Conservation (phyloP, 2,797 vertebrate genomes). For the Sebastes cheni region DNA sequence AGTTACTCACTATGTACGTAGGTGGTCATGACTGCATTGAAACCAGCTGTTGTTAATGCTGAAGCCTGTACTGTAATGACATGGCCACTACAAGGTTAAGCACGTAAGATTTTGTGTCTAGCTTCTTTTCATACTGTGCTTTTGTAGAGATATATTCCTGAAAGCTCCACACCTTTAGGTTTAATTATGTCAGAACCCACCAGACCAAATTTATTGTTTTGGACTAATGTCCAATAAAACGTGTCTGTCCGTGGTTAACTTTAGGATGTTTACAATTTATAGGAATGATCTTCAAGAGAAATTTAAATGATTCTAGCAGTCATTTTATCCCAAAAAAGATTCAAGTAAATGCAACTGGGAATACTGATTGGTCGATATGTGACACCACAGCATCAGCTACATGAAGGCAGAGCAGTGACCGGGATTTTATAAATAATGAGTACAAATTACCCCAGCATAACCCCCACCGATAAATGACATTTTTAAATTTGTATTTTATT, state of each 20-base stretch:
- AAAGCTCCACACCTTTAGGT: neutral
- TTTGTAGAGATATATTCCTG: neutral
- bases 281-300: neutral
- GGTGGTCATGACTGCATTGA: slow-evolving; percentile 39
- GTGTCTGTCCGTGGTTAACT: neutral
- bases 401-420: neutral
- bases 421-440: neutral
- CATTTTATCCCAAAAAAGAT: neutral
- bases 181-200: neutral
- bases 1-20: slow-evolving; percentile 12
- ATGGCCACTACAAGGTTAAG: neutral
- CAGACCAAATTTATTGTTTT: neutral
- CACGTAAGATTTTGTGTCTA: neutral
- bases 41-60: slow-evolving; percentile 54
- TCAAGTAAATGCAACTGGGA: neutral
- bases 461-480: neutral
- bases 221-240: neutral
- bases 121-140: neutral
- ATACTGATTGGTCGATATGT: neutral
- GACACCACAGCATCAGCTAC: neutral
- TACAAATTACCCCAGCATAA: neutral
- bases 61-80: neutral
- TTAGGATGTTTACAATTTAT: neutral
- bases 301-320: neutral
- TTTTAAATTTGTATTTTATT: neutral